Evolutionary conservation across 64 coral and sea anemone species (phyloP).

Genomic region (Porites lutea): DNA sequence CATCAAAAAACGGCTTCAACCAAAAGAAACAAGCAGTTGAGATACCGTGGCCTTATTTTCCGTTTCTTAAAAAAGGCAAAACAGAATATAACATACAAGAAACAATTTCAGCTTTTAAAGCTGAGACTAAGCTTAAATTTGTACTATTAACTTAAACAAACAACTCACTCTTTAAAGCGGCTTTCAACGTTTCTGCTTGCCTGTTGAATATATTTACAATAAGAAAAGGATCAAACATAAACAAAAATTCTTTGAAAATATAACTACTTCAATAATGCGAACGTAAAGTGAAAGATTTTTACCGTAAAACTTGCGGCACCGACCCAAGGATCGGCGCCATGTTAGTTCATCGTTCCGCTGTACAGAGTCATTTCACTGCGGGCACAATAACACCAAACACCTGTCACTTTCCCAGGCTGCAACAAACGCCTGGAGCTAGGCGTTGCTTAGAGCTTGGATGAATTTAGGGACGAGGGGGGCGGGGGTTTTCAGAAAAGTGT

Average conservation of each 20-base stretch:
- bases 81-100: not conserved
- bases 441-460: no score
- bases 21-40: no score
- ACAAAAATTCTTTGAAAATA: not conserved
- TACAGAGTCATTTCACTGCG: conserved; percentile 15
- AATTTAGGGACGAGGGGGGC: no score
- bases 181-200: conserved; percentile 69
- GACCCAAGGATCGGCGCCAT: conserved; percentile 73
- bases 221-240: conserved; percentile 19
- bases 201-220: conserved; percentile 11
- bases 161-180: conserved; percentile 78
- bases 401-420: not conserved
- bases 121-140: no score
- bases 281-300: conserved; percentile 7
- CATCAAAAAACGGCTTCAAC: no score
- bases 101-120: not conserved
- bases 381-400: conserved; percentile 22
- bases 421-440: no score
- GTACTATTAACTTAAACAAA: conserved; percentile 1
- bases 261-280: not conserved
- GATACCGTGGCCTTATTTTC: not conserved
- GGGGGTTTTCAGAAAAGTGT: no score
- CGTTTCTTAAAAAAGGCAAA: not conserved
- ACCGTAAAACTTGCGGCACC: conserved; percentile 79
- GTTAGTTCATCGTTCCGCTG: conserved; percentile 55